phyloP scores from a whole-genome alignment of 2,113 vertebrate species.

The Pseudopipra pipra region DNA sequence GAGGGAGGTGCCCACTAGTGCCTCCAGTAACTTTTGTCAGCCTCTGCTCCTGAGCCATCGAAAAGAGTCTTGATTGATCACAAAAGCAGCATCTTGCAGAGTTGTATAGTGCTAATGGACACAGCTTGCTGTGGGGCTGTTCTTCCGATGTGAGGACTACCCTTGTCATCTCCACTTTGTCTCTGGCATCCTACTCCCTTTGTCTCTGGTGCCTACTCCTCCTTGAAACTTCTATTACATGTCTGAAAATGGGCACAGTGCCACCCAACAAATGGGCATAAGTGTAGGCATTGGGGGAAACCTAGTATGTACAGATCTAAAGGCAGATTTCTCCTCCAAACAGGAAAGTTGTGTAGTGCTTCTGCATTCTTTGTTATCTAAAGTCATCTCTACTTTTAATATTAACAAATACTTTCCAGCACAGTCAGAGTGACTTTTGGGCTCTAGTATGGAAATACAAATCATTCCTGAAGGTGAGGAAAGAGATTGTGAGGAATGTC shows the following conservation, averaged over 20 bases:
- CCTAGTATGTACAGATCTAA: background rate
- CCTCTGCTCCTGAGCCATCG: background rate
- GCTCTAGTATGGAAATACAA: background rate
- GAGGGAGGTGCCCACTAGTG: background rate
- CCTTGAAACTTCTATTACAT: background rate
- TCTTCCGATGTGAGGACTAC: background rate
- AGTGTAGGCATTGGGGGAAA: conserved; percentile 16
- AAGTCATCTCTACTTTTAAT: background rate
- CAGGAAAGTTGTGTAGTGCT: background rate
- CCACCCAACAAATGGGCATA: conserved; percentile 33
- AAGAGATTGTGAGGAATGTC: background rate
- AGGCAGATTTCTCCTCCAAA: background rate
- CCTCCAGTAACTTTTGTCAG: background rate
- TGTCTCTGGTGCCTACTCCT: background rate
- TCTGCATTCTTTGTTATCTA: background rate
- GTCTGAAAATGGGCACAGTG: background rate
- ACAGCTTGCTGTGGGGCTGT: background rate
- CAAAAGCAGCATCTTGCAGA: background rate
- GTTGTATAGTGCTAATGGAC: accelerated
- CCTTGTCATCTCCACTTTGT: background rate
- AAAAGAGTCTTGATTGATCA: background rate
- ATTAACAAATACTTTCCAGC: background rate
- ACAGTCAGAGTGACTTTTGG: background rate
- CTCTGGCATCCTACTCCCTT: too few relatives aligned
- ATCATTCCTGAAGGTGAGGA: background rate